Conservation (phyloP, 2,797 vertebrate species). For the Tiaroga cobitis region DNA sequence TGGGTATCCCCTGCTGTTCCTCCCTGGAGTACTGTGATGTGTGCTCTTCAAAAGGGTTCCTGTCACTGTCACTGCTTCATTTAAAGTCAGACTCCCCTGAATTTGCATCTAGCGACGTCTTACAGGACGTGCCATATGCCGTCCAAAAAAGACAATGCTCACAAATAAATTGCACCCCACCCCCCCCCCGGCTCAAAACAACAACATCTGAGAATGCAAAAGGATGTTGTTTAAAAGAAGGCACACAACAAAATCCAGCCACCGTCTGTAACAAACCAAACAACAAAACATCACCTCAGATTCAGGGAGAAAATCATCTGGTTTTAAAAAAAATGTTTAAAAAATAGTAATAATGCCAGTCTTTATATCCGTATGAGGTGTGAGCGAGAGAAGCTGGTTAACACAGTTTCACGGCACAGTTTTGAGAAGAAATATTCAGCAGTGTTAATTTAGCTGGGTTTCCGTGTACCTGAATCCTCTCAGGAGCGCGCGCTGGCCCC, state of each 20-base stretch:
- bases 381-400: slow-evolving; percentile 15
- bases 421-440: slow-evolving; percentile 41
- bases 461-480: slow-evolving; percentile 40
- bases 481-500: slow-evolving; percentile 24
- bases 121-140: slow-evolving; percentile 71
- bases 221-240: slow-evolving; percentile 57
- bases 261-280: slow-evolving; percentile 50
- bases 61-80: slow-evolving; percentile 67
- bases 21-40: slow-evolving; percentile 67
- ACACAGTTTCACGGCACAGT: slow-evolving; percentile 22
- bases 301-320: slow-evolving; percentile 20
- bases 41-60: slow-evolving; percentile 67
- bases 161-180: slow-evolving; percentile 62
- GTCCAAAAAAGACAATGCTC: slow-evolving; percentile 67
- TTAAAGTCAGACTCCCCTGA: slow-evolving; percentile 67
- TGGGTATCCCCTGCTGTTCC: slow-evolving; percentile 65
- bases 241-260: slow-evolving; percentile 47
- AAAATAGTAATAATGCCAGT: background rate
- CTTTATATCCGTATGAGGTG: slow-evolving; percentile 11
- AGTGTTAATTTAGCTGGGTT: slow-evolving; percentile 49
- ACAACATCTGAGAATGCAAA: slow-evolving; percentile 50
- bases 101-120: slow-evolving; percentile 70
- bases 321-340: background rate
- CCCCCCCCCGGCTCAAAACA: slow-evolving; percentile 46
- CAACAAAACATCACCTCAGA: slow-evolving; percentile 43